Evolutionary conservation across 2,113 vertebrate genomes (phyloP).

Genomic region (Vicugna pacos): DNA sequence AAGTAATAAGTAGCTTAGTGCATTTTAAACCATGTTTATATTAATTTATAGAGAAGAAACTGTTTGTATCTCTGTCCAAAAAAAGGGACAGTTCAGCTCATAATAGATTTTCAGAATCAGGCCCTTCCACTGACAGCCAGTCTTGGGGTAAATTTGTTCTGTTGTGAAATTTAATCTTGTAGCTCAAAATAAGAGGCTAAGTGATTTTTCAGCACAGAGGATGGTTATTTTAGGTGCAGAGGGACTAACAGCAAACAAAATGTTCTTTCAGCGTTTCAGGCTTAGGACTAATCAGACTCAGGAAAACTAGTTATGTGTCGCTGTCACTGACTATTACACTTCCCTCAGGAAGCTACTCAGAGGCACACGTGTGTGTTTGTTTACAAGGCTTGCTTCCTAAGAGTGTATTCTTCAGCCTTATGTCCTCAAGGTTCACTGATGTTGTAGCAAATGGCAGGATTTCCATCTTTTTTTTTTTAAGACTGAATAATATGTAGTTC

Average conservation of each 20-base stretch:
- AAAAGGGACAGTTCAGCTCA: not conserved
- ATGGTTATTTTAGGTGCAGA: not conserved
- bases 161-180: slow-evolving; percentile 1
- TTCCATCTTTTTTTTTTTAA: not conserved
- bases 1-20: not conserved
- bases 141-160: not conserved
- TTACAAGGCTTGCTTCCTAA: slow-evolving; percentile 4
- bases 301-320: not conserved
- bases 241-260: not conserved
- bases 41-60: not conserved
- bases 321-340: not conserved
- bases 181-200: not conserved
- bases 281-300: not conserved
- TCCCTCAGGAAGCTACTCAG: slow-evolving; percentile 43
- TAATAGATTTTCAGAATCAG: not conserved
- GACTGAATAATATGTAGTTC: not conserved
- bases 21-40: slow-evolving; percentile 7
- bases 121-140: not conserved
- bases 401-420: slow-evolving; percentile 43
- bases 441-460: not conserved
- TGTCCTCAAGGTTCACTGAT: not conserved
- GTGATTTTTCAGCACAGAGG: not conserved
- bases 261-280: not conserved
- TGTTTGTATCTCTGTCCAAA: not conserved
- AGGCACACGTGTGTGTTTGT: slow-evolving; percentile 51